Percentiles rank a stretch among this genome's conserved stretches.
Conservation (phyloP, 2,113 vertebrate species). For the Mus pahari region DNA sequence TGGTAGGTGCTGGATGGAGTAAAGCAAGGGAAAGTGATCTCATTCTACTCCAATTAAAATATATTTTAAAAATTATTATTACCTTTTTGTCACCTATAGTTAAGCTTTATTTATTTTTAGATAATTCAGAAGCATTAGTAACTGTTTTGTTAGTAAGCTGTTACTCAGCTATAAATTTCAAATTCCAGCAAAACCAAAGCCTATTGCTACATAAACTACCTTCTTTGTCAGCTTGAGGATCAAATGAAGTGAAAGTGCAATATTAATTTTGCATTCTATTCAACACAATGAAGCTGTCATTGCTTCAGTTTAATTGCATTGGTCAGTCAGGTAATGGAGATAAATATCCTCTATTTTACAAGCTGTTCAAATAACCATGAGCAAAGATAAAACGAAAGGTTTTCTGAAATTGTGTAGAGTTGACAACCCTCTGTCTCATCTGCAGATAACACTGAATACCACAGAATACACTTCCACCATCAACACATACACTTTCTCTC, state of each 20-base stretch:
- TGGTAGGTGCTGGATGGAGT: too few relatives aligned
- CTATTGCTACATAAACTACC: not conserved
- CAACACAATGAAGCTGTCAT: conserved; percentile 20
- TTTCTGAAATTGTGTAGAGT: not conserved
- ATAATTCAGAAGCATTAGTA: not conserved
- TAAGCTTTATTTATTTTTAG: not conserved
- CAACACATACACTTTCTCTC: not conserved
- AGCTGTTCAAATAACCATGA: not conserved
- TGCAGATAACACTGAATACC: not conserved
- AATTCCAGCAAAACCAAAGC: not conserved
- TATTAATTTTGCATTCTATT: conserved; percentile 12
- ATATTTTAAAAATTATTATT: not conserved
- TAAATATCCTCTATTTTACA: conserved; percentile 16
- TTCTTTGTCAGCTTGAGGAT: conserved; percentile 4
- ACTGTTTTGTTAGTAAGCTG: not conserved
- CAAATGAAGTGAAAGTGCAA: not conserved
- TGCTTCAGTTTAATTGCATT: conserved; percentile 47
- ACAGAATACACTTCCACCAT: not conserved
- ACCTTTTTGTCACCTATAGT: not conserved
- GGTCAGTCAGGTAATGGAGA: not conserved
- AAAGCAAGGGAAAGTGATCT: not conserved
- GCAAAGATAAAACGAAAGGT: not conserved
- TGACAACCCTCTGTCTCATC: not conserved
- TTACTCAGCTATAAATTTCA: not conserved
- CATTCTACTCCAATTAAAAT: not conserved